phyloP scores from a whole-genome alignment of 2,797 vertebrate species.

The Sebastes minor region DNA sequence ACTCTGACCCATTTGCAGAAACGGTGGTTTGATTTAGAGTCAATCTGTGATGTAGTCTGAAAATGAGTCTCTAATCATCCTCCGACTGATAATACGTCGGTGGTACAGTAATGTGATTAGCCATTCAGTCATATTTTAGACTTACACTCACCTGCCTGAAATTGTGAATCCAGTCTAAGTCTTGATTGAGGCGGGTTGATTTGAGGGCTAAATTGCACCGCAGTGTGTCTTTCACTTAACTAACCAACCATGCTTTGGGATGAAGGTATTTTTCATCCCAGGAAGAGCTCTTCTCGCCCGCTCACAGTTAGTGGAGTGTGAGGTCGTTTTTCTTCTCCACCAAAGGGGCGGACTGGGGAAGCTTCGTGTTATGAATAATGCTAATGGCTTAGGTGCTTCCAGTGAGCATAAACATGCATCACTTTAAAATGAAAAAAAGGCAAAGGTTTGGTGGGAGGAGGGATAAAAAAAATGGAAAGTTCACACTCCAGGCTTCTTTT shows the following conservation, averaged over 20 bases:
- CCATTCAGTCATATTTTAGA: constrained; percentile 11
- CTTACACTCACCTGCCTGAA: constrained; percentile 8
- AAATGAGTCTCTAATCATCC: constrained; percentile 38
- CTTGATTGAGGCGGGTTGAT: constrained; percentile 43
- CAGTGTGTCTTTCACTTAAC: constrained; percentile 34
- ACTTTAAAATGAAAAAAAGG: constrained; percentile 52
- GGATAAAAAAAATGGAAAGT: constrained; percentile 20
- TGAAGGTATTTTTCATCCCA: constrained; percentile 51
- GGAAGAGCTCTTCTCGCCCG: constrained; percentile 22
- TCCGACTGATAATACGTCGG: constrained; percentile 9
- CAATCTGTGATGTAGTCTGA: constrained; percentile 7
- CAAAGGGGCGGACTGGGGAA: constrained; percentile 50
- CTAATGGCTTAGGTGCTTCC: constrained; percentile 65
- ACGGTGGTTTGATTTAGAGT: constrained; percentile 34
- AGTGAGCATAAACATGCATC: constrained; percentile 65
- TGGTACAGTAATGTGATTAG: constrained; percentile 36
- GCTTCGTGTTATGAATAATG: constrained; percentile 73
- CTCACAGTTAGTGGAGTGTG: constrained; percentile 58
- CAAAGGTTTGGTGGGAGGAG: constrained; percentile 22
- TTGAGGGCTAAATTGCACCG: constrained; percentile 34
- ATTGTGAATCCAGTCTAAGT: constrained; percentile 13
- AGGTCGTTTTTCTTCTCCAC: constrained; percentile 60
- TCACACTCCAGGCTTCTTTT: constrained; percentile 48
- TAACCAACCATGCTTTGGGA: constrained; percentile 39
- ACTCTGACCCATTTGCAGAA: constrained; percentile 39